Percentiles rank a stretch among this genome's conserved stretches.
These are phyloP conservation scores for Agrochola litura DNA, from an alignment of 2,888 invertebrate genomes.

Conservation along the genomic window DNA sequence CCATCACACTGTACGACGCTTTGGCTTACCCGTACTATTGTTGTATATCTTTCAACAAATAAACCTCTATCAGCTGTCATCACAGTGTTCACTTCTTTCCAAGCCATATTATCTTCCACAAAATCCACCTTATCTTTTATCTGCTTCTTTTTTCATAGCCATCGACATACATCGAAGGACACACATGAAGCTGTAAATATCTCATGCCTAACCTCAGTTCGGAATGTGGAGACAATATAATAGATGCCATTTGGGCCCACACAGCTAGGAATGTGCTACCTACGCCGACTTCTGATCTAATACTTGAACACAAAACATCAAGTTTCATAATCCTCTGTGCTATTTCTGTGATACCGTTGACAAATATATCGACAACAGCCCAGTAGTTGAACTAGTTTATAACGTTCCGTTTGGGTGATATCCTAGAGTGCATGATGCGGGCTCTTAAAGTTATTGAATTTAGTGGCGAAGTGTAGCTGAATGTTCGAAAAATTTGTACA, in stretches of 20 bases:
- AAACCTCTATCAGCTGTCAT: neutral
- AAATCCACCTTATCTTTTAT: neutral
- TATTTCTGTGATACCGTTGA: slow-evolving; percentile 62
- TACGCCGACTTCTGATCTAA: slow-evolving; percentile 73
- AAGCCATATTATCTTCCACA: neutral
- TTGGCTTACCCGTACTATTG: neutral
- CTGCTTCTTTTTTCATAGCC: neutral
- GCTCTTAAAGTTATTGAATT: slow-evolving; percentile 47
- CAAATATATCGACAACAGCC: slow-evolving; percentile 55
- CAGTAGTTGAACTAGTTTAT: slow-evolving; percentile 42
- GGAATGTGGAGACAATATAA: slow-evolving; percentile 80
- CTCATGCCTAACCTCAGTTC: slow-evolving; percentile 67
- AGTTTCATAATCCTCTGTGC: slow-evolving; percentile 54
- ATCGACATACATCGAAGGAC: slow-evolving; percentile 23
- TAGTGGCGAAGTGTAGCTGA: slow-evolving; percentile 27
- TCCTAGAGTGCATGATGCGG: slow-evolving; percentile 52
- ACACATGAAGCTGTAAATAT: slow-evolving; percentile 60
- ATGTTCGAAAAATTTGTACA: slow-evolving; percentile 16
- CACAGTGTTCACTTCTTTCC: neutral
- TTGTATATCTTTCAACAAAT: neutral
- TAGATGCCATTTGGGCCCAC: slow-evolving; percentile 77
- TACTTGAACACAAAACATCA: slow-evolving; percentile 57
- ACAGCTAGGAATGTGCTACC: slow-evolving; percentile 81
- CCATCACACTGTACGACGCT: neutral
- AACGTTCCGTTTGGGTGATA: slow-evolving; percentile 47